These are phyloP conservation scores for Phaethornis superciliosus DNA, from an alignment of 2,113 vertebrate species.

Conservation along the genomic window DNA sequence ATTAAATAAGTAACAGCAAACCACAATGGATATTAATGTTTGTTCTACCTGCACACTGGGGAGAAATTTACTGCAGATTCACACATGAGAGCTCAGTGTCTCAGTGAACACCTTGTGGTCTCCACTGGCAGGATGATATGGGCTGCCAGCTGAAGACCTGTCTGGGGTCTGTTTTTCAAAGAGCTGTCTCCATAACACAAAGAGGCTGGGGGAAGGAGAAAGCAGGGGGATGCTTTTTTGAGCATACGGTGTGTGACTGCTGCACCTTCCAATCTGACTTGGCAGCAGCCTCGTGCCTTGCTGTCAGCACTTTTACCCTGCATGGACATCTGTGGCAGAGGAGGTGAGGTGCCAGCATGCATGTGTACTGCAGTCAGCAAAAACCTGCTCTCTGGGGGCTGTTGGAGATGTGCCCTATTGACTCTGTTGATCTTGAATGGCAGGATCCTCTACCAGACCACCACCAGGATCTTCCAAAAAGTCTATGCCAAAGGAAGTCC, in stretches of 20 bases:
- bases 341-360: not conserved
- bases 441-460: not conserved
- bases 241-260: not conserved
- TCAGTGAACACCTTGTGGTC: not conserved
- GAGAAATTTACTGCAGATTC: not conserved
- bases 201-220: not conserved
- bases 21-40: not conserved
- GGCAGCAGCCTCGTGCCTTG: conserved; percentile 1
- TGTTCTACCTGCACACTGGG: not conserved
- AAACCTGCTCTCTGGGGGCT: not conserved
- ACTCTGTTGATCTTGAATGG: not conserved
- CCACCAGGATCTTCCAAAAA: not conserved
- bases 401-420: not conserved
- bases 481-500: not conserved
- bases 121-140: not conserved
- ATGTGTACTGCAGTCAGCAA: not conserved
- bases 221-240: not conserved
- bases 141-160: conserved; percentile 5
- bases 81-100: not conserved
- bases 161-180: not conserved
- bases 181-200: not conserved
- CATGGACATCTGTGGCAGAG: not conserved
- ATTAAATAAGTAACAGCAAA: conserved; percentile 23
- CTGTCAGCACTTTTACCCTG: not conserved
- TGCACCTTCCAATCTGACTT: not conserved